Base-by-base conservation (phyloP, 1,140 invertebrate species). In the Drosophila burlai region DNA sequence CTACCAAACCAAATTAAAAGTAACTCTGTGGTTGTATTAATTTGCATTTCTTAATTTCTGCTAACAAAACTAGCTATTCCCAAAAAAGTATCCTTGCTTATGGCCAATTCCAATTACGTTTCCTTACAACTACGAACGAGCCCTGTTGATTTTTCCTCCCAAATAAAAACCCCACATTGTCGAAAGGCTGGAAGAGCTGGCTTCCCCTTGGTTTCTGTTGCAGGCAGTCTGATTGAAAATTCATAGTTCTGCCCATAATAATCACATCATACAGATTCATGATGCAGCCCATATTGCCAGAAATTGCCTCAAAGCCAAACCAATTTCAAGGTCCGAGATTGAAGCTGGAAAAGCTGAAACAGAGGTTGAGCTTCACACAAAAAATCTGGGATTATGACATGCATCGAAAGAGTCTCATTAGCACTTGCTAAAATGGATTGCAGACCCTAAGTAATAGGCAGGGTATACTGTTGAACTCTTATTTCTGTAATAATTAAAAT, bases 321-420 rank as follows among this genome's bases (percentile, higher is more conserved):
- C 46, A 67, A 76, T 76, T 67, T 67, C 34, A 8, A 29, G 55
- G 5, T 36, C 3, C 31, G 67, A 55, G 47, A 67, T 71, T 71
- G 62, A 24, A 55, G 38, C 18, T 31, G 16, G 2, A 50, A 34
- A 34, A 46, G 26, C 65, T 24, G 34, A 38, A 21, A 24, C 11
- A 3, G n/a, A 34, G 16, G 18, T 38, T 16, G 34, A 36, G 50
- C 8, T 10, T 38, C 36, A 26, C 21, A 24, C 26, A n/a, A 55
- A 55, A 15, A 46, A 11, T 10, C 38, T 42, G 42, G 57, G 47
- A 36, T 73, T 43, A 62, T 24, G 47, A 50, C 38, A 42, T 43
- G 64, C 68, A 54, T 65, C 31, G 61, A 83, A 83, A 89, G 58
- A 73, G 80, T 87, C 76, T 89, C 82, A 87, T 87, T 87, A 83